Base-by-base conservation (phyloP, 2,888 invertebrate species). In the Melipona bicolor region DNA sequence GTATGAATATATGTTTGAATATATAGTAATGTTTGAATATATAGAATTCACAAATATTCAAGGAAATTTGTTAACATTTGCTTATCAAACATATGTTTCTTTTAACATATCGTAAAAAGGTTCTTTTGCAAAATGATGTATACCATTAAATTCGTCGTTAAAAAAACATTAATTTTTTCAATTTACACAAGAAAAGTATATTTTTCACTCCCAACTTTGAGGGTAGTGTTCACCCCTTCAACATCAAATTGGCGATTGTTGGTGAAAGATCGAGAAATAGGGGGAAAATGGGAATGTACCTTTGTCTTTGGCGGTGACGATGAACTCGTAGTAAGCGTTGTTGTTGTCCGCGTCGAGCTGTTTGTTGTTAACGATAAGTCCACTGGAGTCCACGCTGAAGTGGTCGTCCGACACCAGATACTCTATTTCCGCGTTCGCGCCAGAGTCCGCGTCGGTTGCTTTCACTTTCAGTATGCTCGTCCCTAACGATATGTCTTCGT, bases 311-410 rank as follows among this genome's bases (percentile, higher is more conserved):
- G 99, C 99, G 4, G 98, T 98, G 36, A 99, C 98, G 52, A 96
- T 96, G 93, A 99, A 98, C 94, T 99, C 98, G 93, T 99, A 99
- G 94, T 99, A 99, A 65, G 98, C 98, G 94, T 98, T 98, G 93
- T 99, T 98, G 93, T 99, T 98, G 94, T 99, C 99, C 11, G 99
- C 99, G 93, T 99, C 99, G 78, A 99, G 95, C 93, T 98, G 98
- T 92, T 98, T 98, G 94, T 98, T 98, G 93, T 98, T 98, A 72
- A 98, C 98, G 87, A 99, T 98, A 77, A 98, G 97, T 61, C 99
- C 99, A 92, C 97, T 98, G 15, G 97, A 97, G 94, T 99, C 98
- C 19, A 99, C 98, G 86, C 97, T 97, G 94, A 99, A 99, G 95
- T 99, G 98, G 93, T 98, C 98, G 94, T 99, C 98, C 89, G 97